Evolutionary conservation across 2,888 invertebrate species (phyloP).

Genomic region (Amphipyra tragopoginis): DNA sequence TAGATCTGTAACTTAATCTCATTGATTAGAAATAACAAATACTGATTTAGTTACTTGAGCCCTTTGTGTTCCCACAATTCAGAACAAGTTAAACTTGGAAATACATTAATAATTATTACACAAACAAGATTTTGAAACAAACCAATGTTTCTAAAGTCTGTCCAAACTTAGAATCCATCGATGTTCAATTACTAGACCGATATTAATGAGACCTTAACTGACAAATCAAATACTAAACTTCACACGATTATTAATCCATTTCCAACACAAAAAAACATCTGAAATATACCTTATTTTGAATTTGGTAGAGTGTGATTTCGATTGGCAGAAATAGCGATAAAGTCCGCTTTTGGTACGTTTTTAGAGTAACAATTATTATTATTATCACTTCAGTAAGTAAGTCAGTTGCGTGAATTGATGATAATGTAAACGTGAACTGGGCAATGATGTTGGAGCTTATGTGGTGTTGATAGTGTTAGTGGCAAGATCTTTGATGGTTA

Average conservation of each 20-base stretch:
- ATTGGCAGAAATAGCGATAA: constrained; percentile 9
- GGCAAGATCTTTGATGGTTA: too few species aligned
- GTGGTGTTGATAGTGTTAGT: constrained; percentile 4
- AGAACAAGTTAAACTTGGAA: neutral
- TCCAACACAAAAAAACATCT: constrained; percentile 3
- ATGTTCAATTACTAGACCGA: constrained; percentile 45
- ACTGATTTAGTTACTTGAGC: too few species aligned
- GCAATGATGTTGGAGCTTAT: constrained; percentile 18
- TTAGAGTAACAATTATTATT: constrained; percentile 63
- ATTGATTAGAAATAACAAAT: too few species aligned
- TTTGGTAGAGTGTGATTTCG: constrained; percentile 16
- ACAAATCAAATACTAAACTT: constrained; percentile 57
- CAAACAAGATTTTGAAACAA: constrained; percentile 13
- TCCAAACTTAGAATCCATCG: constrained; percentile 28
- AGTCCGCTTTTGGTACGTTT: constrained; percentile 57
- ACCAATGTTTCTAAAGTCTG: constrained; percentile 22
- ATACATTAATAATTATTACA: constrained; percentile 11
- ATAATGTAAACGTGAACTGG: constrained; percentile 66
- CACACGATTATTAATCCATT: constrained; percentile 60
- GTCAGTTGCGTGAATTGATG: constrained; percentile 71
- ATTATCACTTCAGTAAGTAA: constrained; percentile 74
- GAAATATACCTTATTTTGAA: neutral
- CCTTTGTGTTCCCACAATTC: constrained; percentile 1
- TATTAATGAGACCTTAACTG: constrained; percentile 57
- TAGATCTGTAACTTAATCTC: too few species aligned